These are phyloP conservation scores for Sebastes dallii DNA, from an alignment of 2,797 vertebrate species.

Conservation along the genomic window DNA sequence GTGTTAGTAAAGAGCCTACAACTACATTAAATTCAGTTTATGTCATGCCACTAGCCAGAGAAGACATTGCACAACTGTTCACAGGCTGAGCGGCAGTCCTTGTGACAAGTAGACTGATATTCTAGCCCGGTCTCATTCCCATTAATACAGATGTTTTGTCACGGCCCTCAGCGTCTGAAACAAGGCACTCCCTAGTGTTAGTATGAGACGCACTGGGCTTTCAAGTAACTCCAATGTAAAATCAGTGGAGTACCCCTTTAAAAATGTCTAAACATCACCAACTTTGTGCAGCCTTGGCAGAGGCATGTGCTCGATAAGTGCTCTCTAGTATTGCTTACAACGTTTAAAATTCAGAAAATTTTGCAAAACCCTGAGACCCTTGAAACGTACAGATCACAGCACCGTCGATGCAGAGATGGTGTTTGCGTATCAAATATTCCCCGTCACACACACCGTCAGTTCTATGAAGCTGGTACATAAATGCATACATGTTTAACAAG, in stretches of 20 bases:
- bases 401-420: neutral
- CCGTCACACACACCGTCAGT: neutral
- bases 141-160: too few relatives aligned
- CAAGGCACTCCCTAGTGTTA: too few relatives aligned
- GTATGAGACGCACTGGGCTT: fast-evolving
- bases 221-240: too few relatives aligned
- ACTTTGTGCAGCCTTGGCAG: neutral
- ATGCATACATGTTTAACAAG: constrained; percentile 29
- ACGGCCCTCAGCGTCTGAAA: neutral
- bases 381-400: constrained; percentile 13
- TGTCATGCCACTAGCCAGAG: too few relatives aligned
- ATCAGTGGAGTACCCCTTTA: neutral
- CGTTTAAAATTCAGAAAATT: neutral
- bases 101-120: too few relatives aligned
- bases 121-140: too few relatives aligned
- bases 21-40: too few relatives aligned
- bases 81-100: too few relatives aligned
- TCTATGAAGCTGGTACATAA: neutral
- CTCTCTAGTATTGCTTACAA: neutral
- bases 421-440: neutral
- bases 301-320: neutral
- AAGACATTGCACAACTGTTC: too few relatives aligned
- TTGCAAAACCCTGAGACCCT: neutral
- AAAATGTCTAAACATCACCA: neutral
- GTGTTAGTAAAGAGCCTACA: too few relatives aligned